Percentiles rank a stretch among this genome's conserved stretches.
Evolutionary conservation across 2,888 invertebrate genomes (phyloP).

Genomic region (Oscheius onirici): DNA sequence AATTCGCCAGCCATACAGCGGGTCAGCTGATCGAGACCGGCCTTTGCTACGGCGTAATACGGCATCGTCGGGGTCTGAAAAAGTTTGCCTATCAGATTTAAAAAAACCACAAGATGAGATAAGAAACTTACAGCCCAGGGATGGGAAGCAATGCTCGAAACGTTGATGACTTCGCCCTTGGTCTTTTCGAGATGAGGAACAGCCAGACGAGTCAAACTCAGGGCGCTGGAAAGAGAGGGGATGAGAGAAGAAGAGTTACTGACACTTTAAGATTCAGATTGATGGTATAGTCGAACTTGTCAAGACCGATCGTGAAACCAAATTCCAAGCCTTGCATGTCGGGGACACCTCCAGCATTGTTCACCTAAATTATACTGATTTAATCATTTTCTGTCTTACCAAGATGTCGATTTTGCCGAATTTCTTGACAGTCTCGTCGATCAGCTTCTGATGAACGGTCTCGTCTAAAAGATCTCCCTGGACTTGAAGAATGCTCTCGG

Average conservation of each 20-base stretch:
- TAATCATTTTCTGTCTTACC: neutral
- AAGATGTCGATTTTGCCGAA: constrained; percentile 20
- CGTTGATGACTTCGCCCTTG: constrained; percentile 29
- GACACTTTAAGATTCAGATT: constrained; percentile 25
- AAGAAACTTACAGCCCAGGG: constrained; percentile 12
- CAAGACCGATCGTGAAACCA: constrained; percentile 1
- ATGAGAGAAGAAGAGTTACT: neutral
- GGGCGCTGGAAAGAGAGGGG: neutral
- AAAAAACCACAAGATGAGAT: neutral
- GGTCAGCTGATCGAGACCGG: constrained; percentile 28
- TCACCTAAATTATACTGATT: neutral
- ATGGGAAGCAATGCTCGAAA: constrained; percentile 16
- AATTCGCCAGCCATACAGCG: constrained; percentile 19
- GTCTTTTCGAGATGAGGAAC: constrained; percentile 11
- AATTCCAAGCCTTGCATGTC: constrained; percentile 4
- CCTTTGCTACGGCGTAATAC: constrained; percentile 31
- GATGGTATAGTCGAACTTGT: constrained; percentile 24
- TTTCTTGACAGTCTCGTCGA: constrained; percentile 20
- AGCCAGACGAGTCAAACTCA: constrained; percentile 13
- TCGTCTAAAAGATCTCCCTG: constrained; percentile 16
- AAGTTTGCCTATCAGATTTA: neutral
- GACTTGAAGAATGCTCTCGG: constrained; percentile 1
- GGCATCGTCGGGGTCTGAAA: constrained; percentile 21
- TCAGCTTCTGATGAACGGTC: constrained; percentile 7
- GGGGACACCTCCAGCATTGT: constrained; percentile 32